These are phyloP conservation scores for Selenia dentaria DNA, from an alignment of 2,888 invertebrate species.

Conservation along the genomic window DNA sequence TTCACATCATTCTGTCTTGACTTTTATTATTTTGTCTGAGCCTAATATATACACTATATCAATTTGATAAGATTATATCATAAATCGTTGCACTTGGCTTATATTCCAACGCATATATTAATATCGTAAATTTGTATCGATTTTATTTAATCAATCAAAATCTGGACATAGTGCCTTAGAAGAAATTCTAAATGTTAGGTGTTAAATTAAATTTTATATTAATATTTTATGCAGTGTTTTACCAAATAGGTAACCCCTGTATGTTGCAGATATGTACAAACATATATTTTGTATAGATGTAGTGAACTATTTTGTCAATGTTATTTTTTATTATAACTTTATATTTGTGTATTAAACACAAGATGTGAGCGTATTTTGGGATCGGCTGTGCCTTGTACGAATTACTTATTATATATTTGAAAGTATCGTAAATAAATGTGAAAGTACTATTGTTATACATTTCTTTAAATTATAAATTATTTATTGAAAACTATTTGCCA, in stretches of 20 bases:
- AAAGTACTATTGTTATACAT: neutral
- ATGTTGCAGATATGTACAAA: conserved; percentile 35
- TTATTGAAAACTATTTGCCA: neutral
- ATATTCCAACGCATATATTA: no score
- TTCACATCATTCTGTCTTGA: no score
- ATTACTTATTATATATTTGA: conserved; percentile 16
- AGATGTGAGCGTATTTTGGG: conserved; percentile 39
- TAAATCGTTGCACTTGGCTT: no score
- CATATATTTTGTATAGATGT: conserved; percentile 45
- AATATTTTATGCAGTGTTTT: conserved; percentile 18
- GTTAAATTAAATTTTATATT: no score
- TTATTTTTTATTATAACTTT: neutral
- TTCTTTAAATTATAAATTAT: conserved; percentile 8
- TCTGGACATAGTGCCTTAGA: no score
- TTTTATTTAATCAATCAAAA: no score
- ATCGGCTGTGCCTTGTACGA: conserved; percentile 47
- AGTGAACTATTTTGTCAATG: conserved; percentile 44
- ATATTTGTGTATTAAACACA: conserved; percentile 19
- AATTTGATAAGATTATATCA: no score
- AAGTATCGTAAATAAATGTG: conserved; percentile 14
- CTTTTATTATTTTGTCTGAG: no score
- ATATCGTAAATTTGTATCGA: no score
- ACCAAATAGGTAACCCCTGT: conserved; percentile 48
- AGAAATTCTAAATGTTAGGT: no score
- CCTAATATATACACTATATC: no score